These are phyloP conservation scores for Coelopa pilipes DNA, from an alignment of 2,888 invertebrate genomes.

Conservation along the genomic window DNA sequence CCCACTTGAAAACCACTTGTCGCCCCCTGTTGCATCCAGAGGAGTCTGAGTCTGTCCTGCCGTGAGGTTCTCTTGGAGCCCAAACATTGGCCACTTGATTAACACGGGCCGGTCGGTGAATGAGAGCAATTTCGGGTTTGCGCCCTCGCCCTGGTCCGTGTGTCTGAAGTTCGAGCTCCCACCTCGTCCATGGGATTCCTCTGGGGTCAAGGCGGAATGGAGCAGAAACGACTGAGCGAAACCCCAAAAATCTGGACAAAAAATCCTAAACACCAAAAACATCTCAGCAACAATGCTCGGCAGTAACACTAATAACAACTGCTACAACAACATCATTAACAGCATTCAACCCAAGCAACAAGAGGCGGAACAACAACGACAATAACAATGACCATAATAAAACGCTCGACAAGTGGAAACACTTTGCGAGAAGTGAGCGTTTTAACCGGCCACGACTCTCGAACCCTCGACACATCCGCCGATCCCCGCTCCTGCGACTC, in stretches of 20 bases:
- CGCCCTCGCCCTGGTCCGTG: constrained; percentile 44
- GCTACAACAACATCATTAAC: constrained; percentile 18
- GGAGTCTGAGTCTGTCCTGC: no score
- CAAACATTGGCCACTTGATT: constrained; percentile 1
- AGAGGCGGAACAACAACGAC: no score
- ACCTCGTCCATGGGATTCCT: constrained; percentile 43
- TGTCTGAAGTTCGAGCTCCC: constrained; percentile 37
- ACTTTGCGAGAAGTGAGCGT: constrained; percentile 37
- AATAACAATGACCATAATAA: neutral
- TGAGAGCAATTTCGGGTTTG: constrained; percentile 35
- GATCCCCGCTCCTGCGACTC: neutral
- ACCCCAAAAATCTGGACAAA: neutral
- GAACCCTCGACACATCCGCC: constrained; percentile 15
- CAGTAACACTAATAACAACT: constrained; percentile 25
- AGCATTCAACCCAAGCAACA: neutral
- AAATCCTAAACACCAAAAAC: constrained; percentile 8
- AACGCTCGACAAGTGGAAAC: constrained; percentile 25
- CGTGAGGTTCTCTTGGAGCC: no score
- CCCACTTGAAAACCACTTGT: no score
- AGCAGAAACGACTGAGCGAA: constrained; percentile 1
- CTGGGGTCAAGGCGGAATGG: constrained; percentile 15
- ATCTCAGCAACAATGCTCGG: constrained; percentile 1
- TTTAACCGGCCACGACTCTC: constrained; percentile 35
- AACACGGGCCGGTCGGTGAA: neutral
- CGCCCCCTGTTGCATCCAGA: no score